Evolutionary conservation across 2,113 vertebrate genomes (phyloP), one percentile per base, ranked within the genome.

Genomic region (Ctenomys sociabilis): DNA sequence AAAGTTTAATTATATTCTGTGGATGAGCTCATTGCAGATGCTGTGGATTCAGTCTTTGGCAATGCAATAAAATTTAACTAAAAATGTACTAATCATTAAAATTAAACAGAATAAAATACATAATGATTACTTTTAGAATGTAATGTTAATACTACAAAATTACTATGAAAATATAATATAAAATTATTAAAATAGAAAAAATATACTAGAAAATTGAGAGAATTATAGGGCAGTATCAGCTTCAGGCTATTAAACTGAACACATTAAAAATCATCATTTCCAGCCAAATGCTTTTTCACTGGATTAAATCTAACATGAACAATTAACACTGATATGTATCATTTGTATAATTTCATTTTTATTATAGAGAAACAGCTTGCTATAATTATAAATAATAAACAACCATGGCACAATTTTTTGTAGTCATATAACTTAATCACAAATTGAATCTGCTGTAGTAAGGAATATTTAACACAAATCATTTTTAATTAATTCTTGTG

Each of bases 361-460:
- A 85, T 90, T 0, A 12, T 95, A 96, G 37, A 97, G 93, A 88
- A 95, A 96, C 97, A 97, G 90, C 64, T 97, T 91, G 93, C 88
- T 95, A 95, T 66, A 19, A n/a, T 97, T 96, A 97, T 97, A 97
- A 98, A 88, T 97, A 98, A 96, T 82, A 94, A 96, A 92, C 40
- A 97, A 97, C 14, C 97, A 93, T 95, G 86, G 93, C 75, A 96
- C 97, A 95, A 97, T 93, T 95, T 93, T 96, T 97, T 91, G n/a
- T 84, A 97, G 93, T 77, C 72, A 97, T 97, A 97, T 97, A 80
- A 90, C 94, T 93, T 96, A 92, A 68, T 93, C 95, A 93, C 96
- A 91, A 94, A 40, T 32, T 92, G 95, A 93, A 97, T 97, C 8
- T 43, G 0, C 96, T 97, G 95, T 96, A 88, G 45, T 90, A 97